Evolutionary conservation across 2,113 vertebrate genomes (phyloP).

Genomic region (Phrynosoma blainvillii): DNA sequence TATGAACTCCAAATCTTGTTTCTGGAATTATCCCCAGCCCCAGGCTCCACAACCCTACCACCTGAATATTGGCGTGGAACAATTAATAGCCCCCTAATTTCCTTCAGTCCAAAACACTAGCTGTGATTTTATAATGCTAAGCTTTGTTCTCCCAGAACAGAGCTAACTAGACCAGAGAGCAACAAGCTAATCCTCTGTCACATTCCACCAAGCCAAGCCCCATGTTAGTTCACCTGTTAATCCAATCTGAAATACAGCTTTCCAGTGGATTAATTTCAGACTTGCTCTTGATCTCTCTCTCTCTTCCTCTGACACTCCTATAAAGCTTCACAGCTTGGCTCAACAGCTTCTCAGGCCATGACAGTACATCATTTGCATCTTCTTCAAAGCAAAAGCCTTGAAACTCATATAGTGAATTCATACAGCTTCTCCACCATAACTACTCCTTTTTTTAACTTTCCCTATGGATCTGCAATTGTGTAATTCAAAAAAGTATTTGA

Average conservation of each 20-base stretch:
- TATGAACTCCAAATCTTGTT: neutral
- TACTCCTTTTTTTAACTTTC: neutral
- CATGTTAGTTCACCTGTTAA: conserved; percentile 28
- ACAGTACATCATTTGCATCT: neutral
- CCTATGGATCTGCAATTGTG: too few species aligned
- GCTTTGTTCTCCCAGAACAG: neutral
- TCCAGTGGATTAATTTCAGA: conserved; percentile 46
- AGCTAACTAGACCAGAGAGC: conserved; percentile 17
- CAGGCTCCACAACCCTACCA: neutral
- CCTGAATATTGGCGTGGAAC: neutral
- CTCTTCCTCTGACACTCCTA: neutral
- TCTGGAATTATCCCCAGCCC: neutral
- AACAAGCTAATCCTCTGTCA: conserved; percentile 9
- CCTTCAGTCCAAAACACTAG: neutral
- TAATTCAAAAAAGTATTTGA: neutral
- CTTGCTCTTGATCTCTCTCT: neutral
- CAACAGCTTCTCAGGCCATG: conserved; percentile 10
- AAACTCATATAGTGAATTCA: neutral
- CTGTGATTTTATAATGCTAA: neutral
- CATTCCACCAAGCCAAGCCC: neutral
- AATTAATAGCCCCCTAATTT: neutral
- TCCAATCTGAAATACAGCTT: conserved; percentile 34
- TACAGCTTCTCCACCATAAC: neutral
- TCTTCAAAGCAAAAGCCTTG: conserved; percentile 28
- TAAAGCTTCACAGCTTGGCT: neutral